Conservation (phyloP, 2,888 invertebrate species). For the Chironomus riparius region DNA sequence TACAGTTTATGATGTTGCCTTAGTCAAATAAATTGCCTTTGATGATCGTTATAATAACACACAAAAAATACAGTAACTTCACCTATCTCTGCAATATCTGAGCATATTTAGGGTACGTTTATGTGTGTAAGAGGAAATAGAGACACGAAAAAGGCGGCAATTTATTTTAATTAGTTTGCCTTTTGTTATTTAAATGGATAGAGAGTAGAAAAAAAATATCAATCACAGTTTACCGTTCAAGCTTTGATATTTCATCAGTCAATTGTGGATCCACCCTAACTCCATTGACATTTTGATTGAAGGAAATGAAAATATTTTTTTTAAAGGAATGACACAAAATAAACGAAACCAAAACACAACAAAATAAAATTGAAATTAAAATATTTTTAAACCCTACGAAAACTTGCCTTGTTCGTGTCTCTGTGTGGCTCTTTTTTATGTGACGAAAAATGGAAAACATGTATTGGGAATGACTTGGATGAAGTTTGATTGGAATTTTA, state of each 20-base stretch:
- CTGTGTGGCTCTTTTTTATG: too few species aligned
- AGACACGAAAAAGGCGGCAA: slow-evolving; percentile 13
- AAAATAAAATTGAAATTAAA: too few species aligned
- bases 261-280: neutral
- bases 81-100: neutral
- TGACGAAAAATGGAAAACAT: too few species aligned
- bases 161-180: slow-evolving; percentile 20
- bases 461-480: too few species aligned
- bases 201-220: neutral
- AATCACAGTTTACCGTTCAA: neutral
- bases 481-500: too few species aligned
- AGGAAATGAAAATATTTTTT: neutral
- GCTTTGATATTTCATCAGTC: neutral
- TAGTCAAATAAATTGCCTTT: neutral
- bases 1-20: neutral
- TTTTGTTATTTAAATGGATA: neutral
- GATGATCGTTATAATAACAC: neutral
- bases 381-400: too few species aligned
- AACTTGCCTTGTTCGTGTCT: too few species aligned
- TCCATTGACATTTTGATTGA: slow-evolving; percentile 10
- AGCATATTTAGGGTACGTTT: neutral
- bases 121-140: neutral
- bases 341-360: too few species aligned
- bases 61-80: neutral
- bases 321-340: neutral